phyloP scores from a whole-genome alignment of 2,113 vertebrate species.

The Phocoena sinus region DNA sequence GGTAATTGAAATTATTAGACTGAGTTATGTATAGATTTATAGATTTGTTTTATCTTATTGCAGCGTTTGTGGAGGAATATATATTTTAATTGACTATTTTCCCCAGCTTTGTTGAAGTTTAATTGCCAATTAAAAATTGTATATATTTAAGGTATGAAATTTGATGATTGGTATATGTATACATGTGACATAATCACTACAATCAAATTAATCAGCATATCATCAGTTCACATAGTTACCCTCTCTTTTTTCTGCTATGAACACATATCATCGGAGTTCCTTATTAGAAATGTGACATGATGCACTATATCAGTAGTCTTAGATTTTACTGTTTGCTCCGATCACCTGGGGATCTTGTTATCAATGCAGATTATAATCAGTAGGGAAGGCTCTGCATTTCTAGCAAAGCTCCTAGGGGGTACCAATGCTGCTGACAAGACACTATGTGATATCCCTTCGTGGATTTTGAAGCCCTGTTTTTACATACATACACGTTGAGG shows the following conservation, averaged over 20 bases:
- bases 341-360: neutral
- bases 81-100: neutral
- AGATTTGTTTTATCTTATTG: neutral
- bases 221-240: neutral
- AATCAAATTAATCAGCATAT: neutral
- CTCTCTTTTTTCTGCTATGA: neutral
- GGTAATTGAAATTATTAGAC: neutral
- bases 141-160: neutral
- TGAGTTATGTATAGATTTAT: neutral
- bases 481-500: rapidly evolving
- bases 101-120: neutral
- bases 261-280: neutral
- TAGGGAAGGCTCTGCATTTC: neutral
- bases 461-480: neutral
- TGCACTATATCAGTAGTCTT: neutral
- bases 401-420: neutral
- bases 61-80: neutral
- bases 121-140: neutral
- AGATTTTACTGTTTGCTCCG: neutral
- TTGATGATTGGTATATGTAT: neutral
- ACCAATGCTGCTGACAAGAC: rapidly evolving
- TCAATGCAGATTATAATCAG: neutral
- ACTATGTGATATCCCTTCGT: neutral
- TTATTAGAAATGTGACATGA: neutral
- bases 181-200: neutral